Evolutionary conservation across 37 sponge, comb jelly and placozoan genomes (phyloP).

Genomic region (Beroe forskalii): DNA sequence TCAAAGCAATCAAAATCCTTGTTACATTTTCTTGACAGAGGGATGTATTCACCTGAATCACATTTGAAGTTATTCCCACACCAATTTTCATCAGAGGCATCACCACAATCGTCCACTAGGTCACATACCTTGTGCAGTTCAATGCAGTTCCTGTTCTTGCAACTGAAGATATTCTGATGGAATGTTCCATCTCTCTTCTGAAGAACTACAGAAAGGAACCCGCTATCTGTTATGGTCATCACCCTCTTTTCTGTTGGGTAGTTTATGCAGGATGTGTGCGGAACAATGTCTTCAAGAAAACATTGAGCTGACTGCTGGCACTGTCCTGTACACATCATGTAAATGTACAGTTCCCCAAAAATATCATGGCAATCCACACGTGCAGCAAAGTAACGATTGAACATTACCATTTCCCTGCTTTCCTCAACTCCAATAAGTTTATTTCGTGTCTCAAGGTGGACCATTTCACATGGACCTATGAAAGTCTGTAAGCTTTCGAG

Average conservation of each 20-base stretch:
- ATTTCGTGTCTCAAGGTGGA: neutral
- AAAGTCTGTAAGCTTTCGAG: neutral
- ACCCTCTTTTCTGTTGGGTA: neutral
- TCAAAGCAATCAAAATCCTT: neutral
- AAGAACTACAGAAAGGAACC: neutral
- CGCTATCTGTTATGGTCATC: neutral
- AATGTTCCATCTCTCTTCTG: neutral
- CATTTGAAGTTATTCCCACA: neutral
- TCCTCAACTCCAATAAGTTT: neutral
- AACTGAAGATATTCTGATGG: neutral
- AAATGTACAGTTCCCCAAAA: neutral
- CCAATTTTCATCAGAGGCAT: neutral
- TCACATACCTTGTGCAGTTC: neutral
- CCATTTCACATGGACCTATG: neutral
- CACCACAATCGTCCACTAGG: neutral
- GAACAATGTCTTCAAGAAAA: neutral
- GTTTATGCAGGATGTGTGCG: neutral
- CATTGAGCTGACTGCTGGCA: neutral
- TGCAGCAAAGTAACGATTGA: too few relatives aligned
- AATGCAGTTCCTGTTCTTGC: neutral
- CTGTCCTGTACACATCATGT: neutral
- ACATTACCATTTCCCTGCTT: too few relatives aligned
- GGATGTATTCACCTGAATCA: neutral
- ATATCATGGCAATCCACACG: neutral
- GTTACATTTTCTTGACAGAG: neutral